Evolutionary conservation across 2,797 vertebrate species (phyloP).

Genomic region (Microchirus variegatus): DNA sequence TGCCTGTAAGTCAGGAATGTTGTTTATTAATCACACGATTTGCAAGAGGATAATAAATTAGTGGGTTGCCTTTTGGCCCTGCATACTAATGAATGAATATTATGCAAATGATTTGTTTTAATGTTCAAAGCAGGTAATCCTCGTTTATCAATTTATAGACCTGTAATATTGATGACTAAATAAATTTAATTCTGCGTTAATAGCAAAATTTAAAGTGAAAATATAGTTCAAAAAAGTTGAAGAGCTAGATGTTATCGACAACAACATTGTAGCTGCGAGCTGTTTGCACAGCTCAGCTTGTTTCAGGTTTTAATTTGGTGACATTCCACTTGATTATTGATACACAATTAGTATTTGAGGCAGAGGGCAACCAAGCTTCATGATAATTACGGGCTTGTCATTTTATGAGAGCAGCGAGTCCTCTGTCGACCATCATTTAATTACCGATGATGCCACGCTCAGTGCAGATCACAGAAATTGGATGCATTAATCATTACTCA

Average conservation of each 20-base stretch:
- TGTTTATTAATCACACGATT: too few species aligned
- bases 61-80: too few species aligned
- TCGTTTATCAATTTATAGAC: slow-evolving; percentile 10
- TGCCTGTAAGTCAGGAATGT: too few species aligned
- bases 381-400: slow-evolving; percentile 68
- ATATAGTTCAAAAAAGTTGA: too few species aligned
- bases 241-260: not conserved
- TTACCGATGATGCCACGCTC: slow-evolving; percentile 69
- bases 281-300: slow-evolving; percentile 12
- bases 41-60: too few species aligned
- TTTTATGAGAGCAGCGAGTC: slow-evolving; percentile 58
- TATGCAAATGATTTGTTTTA: too few species aligned
- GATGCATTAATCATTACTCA: slow-evolving; percentile 72
- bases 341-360: slow-evolving; percentile 64
- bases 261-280: slow-evolving; percentile 16
- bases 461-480: slow-evolving; percentile 69
- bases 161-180: slow-evolving; percentile 4
- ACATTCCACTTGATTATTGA: slow-evolving; percentile 57
- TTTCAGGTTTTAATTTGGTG: slow-evolving; percentile 31
- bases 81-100: too few species aligned
- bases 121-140: slow-evolving; percentile 5
- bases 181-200: too few species aligned
- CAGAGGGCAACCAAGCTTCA: slow-evolving; percentile 57
- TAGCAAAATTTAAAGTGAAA: too few species aligned
- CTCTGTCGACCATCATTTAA: slow-evolving; percentile 69